phyloP scores from a whole-genome alignment of 2,113 vertebrate genomes.

The Willisornis vidua region DNA sequence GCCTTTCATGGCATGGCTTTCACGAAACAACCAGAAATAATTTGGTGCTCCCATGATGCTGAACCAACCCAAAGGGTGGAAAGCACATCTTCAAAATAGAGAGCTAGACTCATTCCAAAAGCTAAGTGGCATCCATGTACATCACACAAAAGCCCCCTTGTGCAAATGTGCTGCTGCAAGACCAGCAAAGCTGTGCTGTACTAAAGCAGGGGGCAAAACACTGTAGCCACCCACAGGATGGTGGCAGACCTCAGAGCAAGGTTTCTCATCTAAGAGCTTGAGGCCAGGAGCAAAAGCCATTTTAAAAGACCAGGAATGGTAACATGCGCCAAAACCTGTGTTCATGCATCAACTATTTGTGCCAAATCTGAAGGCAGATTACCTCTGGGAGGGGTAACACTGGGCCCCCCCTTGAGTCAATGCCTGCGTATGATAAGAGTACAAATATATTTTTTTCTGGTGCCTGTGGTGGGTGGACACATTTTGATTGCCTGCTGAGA shows the following conservation, averaged over 20 bases:
- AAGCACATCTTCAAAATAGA: not conserved
- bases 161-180: fast-evolving
- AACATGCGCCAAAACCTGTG: not conserved
- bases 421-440: not conserved
- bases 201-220: not conserved
- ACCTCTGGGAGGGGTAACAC: not conserved
- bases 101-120: not conserved
- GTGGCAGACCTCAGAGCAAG: not conserved
- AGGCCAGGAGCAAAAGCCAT: not conserved
- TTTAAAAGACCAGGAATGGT: not conserved
- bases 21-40: not conserved
- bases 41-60: not conserved
- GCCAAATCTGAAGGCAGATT: not conserved
- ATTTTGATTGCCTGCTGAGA: conserved; percentile 25
- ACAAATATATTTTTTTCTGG: conserved; percentile 4
- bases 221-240: fast-evolving
- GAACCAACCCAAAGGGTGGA: not conserved
- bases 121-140: not conserved
- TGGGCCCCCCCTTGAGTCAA: not conserved
- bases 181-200: not conserved
- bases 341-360: not conserved
- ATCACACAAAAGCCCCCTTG: not conserved
- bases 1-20: not conserved
- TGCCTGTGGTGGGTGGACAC: not conserved
- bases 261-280: not conserved